Evolutionary conservation across 2,113 vertebrate species (phyloP).

Genomic region (Malurus melanocephalus): DNA sequence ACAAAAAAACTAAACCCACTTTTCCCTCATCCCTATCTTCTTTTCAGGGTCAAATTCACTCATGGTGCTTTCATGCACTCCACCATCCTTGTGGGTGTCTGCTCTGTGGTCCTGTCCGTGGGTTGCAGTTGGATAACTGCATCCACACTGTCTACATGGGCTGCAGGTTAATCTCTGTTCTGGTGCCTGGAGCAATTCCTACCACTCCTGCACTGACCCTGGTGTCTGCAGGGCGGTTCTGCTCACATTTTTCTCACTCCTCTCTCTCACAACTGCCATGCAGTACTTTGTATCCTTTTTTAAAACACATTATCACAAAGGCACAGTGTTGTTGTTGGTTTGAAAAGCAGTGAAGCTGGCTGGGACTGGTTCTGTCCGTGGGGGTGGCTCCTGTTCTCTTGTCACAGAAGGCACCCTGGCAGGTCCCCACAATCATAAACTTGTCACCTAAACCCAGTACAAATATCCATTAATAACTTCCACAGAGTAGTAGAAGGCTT

Average conservation of each 20-base stretch:
- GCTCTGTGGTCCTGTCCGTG: not conserved
- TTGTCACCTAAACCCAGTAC: not conserved
- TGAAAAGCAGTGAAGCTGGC: not conserved
- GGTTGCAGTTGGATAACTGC: accelerated
- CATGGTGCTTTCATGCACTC: not conserved
- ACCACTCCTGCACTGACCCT: too few species aligned
- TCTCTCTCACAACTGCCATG: not conserved
- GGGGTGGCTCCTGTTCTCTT: not conserved
- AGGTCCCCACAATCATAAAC: not conserved
- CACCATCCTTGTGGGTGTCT: not conserved
- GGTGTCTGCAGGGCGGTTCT: not conserved
- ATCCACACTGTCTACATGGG: accelerated
- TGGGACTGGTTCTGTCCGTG: not conserved
- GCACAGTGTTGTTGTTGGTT: not conserved
- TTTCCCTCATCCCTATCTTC: not conserved
- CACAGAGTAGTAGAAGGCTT: not conserved
- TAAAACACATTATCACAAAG: accelerated
- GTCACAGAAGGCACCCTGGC: not conserved
- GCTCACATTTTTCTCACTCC: not conserved
- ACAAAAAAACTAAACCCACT: not conserved
- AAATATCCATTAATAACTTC: not conserved
- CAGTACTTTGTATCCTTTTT: not conserved
- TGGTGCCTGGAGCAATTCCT: accelerated
- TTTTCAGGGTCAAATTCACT: not conserved
- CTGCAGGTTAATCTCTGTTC: not conserved